Evolutionary conservation across 1,140 invertebrate genomes (phyloP).

Genomic region (Drosophila insularis): DNA sequence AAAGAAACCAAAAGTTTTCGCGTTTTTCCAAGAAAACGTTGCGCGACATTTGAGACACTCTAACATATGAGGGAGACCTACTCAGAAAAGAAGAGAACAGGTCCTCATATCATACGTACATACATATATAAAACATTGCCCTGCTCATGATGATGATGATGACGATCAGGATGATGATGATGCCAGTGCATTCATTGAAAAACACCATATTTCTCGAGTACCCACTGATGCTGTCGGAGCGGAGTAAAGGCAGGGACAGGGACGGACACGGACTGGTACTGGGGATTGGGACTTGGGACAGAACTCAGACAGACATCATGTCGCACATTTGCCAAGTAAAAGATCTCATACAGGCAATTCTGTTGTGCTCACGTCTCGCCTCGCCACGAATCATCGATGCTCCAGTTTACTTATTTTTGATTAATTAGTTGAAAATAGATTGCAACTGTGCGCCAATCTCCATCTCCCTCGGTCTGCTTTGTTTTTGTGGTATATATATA

Average conservation of each 20-base stretch:
- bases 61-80: constrained; percentile 53
- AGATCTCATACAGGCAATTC: constrained; percentile 29
- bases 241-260: not conserved
- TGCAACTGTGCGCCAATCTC: constrained; percentile 19
- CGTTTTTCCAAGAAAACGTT: constrained; percentile 62
- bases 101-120: not conserved
- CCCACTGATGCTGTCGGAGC: constrained; percentile 9
- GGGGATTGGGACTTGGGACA: not conserved
- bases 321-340: constrained; percentile 47
- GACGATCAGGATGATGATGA: not conserved
- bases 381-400: constrained; percentile 59
- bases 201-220: constrained; percentile 37
- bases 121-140: not conserved
- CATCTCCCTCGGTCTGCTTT: constrained; percentile 8
- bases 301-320: constrained; percentile 36
- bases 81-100: constrained; percentile 16
- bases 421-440: constrained; percentile 79
- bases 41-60: constrained; percentile 64
- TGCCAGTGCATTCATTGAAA: constrained; percentile 24
- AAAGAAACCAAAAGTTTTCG: constrained; percentile 38
- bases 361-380: constrained; percentile 24
- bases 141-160: constrained; percentile 33
- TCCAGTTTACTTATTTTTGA: constrained; percentile 79
- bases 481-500: not conserved
- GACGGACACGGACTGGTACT: not conserved